Evolutionary conservation across 2,113 vertebrate species (phyloP).

Genomic region (Copsychus sechellarum): DNA sequence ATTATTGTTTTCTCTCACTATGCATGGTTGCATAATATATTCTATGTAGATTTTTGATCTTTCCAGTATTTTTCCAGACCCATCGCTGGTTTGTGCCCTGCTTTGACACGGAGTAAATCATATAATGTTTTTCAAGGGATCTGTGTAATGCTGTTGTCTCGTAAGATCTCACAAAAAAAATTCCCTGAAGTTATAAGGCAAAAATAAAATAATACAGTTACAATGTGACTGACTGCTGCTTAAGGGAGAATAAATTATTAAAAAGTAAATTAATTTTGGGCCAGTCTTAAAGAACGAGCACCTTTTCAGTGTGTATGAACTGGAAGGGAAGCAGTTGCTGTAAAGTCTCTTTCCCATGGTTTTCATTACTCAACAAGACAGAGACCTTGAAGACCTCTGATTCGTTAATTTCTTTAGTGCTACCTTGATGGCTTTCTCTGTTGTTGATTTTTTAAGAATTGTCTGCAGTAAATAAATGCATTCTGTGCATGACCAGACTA

Average conservation of each 20-base stretch:
- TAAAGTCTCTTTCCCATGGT: neutral
- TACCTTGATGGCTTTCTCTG: neutral
- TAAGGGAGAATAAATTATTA: neutral
- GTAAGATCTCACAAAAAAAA: neutral
- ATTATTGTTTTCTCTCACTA: neutral
- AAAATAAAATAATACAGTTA: neutral
- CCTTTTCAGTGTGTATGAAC: neutral
- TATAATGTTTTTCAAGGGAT: neutral
- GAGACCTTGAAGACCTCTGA: neutral
- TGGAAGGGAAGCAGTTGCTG: neutral
- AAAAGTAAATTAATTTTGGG: slow-evolving; percentile 20
- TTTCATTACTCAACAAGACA: neutral
- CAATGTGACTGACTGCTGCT: neutral
- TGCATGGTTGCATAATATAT: neutral
- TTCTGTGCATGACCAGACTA: neutral
- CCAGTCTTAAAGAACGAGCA: neutral
- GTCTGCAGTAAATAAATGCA: neutral
- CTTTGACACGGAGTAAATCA: neutral
- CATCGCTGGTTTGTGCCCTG: neutral
- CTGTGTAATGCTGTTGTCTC: neutral
- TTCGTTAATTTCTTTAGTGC: neutral
- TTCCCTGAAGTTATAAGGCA: neutral
- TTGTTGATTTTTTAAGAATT: neutral
- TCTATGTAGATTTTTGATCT: neutral
- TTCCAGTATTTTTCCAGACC: neutral